Percentiles rank a stretch among this genome's conserved stretches.
Conservation (phyloP, 1,140 invertebrate genomes). For the Camponotus floridanus region DNA sequence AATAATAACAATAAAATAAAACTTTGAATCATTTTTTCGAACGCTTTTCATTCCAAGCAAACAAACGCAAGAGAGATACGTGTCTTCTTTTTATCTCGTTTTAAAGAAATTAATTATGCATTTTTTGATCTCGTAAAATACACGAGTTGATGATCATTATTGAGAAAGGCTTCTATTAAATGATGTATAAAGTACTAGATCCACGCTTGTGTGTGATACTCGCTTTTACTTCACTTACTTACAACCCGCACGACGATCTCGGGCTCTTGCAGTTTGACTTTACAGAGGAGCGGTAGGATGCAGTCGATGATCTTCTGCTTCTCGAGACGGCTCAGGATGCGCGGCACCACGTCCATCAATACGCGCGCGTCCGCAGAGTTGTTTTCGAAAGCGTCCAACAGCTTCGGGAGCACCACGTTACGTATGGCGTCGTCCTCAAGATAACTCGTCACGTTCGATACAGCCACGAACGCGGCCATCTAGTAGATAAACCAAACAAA, state of each 20-base stretch:
- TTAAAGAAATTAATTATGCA: not conserved
- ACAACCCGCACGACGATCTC: slow-evolving; percentile 92
- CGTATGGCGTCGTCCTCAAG: slow-evolving; percentile 94
- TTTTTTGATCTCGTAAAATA: not conserved
- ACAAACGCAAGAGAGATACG: too few species aligned
- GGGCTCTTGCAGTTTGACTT: slow-evolving; percentile 95
- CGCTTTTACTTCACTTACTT: slow-evolving; percentile 89
- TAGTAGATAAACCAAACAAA: slow-evolving; percentile 81
- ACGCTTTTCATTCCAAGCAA: too few species aligned
- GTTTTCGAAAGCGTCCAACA: slow-evolving; percentile 95
- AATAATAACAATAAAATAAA: not conserved
- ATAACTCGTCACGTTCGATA: slow-evolving; percentile 94
- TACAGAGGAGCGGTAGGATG: slow-evolving; percentile 95
- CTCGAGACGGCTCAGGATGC: slow-evolving; percentile 94
- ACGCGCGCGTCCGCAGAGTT: slow-evolving; percentile 93
- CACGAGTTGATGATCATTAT: not conserved
- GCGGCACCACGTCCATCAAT: slow-evolving; percentile 91
- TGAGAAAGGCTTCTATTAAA: not conserved
- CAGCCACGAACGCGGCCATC: slow-evolving; percentile 96
- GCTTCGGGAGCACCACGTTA: slow-evolving; percentile 94
- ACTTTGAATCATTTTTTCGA: not conserved
- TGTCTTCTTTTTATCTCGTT: too few species aligned
- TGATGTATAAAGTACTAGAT: not conserved
- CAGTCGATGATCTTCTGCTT: slow-evolving; percentile 96
- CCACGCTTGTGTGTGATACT: not conserved